A percentile compares a stretch with the other conserved stretches of the same genome.
phyloP scores from a whole-genome alignment of 2,113 vertebrate species.

The Ictalurus furcatus region DNA sequence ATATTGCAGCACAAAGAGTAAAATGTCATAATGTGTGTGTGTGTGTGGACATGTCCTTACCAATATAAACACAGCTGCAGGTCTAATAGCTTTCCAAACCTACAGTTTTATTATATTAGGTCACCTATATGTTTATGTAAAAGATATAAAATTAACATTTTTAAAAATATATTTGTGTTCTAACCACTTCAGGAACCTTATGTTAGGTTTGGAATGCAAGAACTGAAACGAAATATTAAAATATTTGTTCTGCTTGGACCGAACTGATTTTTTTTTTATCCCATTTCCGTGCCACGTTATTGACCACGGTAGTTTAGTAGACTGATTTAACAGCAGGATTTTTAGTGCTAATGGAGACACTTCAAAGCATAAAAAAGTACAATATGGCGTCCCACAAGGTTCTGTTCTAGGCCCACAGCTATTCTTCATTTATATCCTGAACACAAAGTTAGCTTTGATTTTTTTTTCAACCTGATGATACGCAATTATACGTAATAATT shows the following conservation, averaged over 20 bases:
- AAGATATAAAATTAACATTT: not conserved
- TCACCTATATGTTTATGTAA: not conserved
- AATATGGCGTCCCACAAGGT: conserved; percentile 2
- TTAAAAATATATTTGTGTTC: no score
- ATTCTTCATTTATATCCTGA: not conserved
- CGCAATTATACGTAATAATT: not conserved
- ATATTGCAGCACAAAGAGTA: not conserved
- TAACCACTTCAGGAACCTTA: not conserved
- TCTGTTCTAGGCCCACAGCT: no score
- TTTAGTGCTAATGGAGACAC: not conserved
- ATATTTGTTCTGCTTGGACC: not conserved
- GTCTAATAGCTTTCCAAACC: not conserved
- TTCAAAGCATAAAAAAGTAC: no score
- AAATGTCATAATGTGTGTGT: not conserved
- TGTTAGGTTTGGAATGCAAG: not conserved
- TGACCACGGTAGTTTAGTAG: not conserved
- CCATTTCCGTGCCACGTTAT: not conserved
- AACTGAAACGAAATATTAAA: not conserved
- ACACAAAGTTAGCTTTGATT: not conserved
- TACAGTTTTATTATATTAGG: not conserved
- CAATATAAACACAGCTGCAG: conserved; percentile 13
- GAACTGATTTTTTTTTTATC: not conserved
- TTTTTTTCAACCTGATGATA: not conserved
- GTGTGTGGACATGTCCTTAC: not conserved
- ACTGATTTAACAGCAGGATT: not conserved